Evolutionary conservation across 2,113 vertebrate genomes (phyloP).

Genomic region (Grammomys surdaster): DNA sequence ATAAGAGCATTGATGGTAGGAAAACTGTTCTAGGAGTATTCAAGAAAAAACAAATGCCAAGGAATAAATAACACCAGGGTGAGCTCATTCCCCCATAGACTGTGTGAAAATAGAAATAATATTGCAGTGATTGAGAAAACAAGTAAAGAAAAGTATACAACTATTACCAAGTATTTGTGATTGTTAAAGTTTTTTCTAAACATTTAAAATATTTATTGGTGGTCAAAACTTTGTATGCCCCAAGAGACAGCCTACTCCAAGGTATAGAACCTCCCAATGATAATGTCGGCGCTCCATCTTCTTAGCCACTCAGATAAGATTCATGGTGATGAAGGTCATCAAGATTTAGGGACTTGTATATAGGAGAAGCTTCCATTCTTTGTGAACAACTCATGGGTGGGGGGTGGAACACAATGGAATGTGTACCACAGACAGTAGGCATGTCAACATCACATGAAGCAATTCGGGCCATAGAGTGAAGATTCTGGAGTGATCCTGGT

Average conservation of each 20-base stretch:
- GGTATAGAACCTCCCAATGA: background rate
- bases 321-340: background rate
- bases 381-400: background rate
- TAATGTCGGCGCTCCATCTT: background rate
- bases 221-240: background rate
- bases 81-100: background rate
- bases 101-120: background rate
- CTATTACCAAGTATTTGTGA: background rate
- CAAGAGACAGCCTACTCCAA: background rate
- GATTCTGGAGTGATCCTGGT: background rate
- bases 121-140: background rate
- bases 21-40: background rate
- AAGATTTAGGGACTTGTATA: background rate
- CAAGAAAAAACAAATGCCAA: background rate
- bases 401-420: background rate
- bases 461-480: background rate
- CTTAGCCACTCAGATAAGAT: background rate
- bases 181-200: slow-evolving; percentile 8
- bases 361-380: background rate
- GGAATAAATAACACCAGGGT: background rate
- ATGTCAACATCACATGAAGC: fast-evolving
- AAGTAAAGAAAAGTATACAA: background rate
- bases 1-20: background rate
- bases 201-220: background rate
- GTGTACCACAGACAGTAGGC: background rate